These are phyloP conservation scores for Druon quercuslanigerum DNA, from an alignment of 1,140 invertebrate species.

Conservation along the genomic window DNA sequence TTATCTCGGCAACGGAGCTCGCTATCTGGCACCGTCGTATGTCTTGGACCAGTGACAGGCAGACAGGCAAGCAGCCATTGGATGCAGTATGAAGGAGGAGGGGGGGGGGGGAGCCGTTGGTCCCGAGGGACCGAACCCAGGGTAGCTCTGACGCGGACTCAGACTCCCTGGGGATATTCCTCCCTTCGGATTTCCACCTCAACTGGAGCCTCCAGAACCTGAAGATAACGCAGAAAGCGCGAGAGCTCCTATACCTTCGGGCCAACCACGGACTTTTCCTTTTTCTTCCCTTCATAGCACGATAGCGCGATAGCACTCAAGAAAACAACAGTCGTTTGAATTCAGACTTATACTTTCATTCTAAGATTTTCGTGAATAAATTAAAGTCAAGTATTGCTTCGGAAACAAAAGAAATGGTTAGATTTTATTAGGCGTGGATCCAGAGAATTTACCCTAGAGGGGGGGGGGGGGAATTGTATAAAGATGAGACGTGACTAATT, in stretches of 20 bases:
- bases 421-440: no score
- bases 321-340: background rate
- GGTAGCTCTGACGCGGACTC: slow-evolving; percentile 67
- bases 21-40: slow-evolving; percentile 62
- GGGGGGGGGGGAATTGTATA: no score
- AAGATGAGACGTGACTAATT: no score
- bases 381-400: no score
- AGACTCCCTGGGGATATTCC: slow-evolving; percentile 65
- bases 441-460: no score
- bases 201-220: slow-evolving; percentile 60
- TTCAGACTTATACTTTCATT: no score
- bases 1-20: slow-evolving; percentile 56
- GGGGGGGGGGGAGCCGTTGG: slow-evolving; percentile 54
- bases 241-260: slow-evolving; percentile 5
- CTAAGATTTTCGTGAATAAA: no score
- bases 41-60: slow-evolving; percentile 65
- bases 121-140: slow-evolving; percentile 60
- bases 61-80: slow-evolving; percentile 55
- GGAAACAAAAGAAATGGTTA: no score
- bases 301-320: background rate
- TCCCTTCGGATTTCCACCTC: slow-evolving; percentile 50
- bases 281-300: background rate
- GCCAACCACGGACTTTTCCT: background rate
- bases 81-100: slow-evolving; percentile 44
- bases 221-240: slow-evolving; percentile 57